Evolutionary conservation across 2,797 vertebrate genomes (phyloP), one percentile per base, ranked within the genome.

Genomic region (Coracias cyanogaster): DNA sequence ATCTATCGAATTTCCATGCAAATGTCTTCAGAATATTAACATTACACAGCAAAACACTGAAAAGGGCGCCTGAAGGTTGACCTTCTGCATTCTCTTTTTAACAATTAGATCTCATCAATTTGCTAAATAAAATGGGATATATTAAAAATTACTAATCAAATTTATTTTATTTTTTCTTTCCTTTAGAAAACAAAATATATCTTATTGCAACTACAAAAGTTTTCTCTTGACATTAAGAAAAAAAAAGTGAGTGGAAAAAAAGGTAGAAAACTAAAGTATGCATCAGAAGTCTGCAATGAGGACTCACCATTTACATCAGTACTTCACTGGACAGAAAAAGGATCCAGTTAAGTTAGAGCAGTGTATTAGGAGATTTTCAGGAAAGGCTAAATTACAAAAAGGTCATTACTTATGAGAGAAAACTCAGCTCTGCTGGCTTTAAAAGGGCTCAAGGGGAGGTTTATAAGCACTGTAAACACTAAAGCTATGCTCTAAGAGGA

Each of bases 341-440:
- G 45, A 86, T 90, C 57, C 79, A 90, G 71, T 72, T 80, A 94
- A 95, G 66, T 81, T 64, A 96, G 97, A 93, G 37, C 22, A 95
- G 14, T 65, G 49, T 46, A 62, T 86, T 88, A 92, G 28, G 71
- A 96, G 95, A 93, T 82, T 91, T 57, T 94, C 39, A 83, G 66
- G 45, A 86, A 94, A 94, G 89, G 67, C 17, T 88, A 86, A 72
- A 91, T 93, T 96, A 95, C 58, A 55, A 81, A 60, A 85, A n/a
- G 29, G 29, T 80, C 51, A 82, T 90, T 96, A 73, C 71, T 78
- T 88, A 39, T 33, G 58, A 93, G 82, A 85, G n/a, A 37, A 82
- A 94, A 93, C 17, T 93, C 33, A 85, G 55, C 74, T 82, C 33
- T 85, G 52, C 45, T 93, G 69, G 37, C 45, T 78, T 37, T 83